Conservation (phyloP, 2,888 invertebrate species). For the Cephus pulcher region DNA sequence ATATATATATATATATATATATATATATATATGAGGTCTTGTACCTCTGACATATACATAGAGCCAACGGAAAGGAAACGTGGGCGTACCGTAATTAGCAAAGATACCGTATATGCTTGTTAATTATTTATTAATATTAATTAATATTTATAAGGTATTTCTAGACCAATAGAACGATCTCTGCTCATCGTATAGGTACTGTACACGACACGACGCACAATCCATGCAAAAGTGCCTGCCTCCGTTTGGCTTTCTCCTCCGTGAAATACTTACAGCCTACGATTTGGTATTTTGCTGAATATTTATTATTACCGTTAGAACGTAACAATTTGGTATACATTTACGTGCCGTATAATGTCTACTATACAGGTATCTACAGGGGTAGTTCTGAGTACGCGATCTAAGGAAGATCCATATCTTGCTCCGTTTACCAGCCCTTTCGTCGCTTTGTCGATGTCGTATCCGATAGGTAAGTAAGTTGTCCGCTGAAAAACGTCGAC, state of each 20-base stretch:
- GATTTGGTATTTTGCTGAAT: conserved; percentile 36
- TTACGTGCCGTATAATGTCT: conserved; percentile 52
- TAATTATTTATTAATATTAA: conserved; percentile 52
- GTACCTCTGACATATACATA: neutral
- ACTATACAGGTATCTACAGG: conserved; percentile 66
- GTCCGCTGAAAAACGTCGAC: conserved; percentile 10
- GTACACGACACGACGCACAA: conserved; percentile 48
- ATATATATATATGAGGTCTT: neutral
- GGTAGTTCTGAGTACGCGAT: conserved; percentile 56
- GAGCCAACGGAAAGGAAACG: neutral
- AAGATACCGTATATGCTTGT: conserved; percentile 47
- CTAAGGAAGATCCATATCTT: conserved; percentile 26
- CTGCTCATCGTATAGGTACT: conserved; percentile 47
- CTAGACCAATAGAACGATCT: conserved; percentile 52
- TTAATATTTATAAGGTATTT: conserved; percentile 59
- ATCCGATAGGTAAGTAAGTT: neutral
- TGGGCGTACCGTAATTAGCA: neutral
- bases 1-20: neutral
- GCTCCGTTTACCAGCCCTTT: neutral
- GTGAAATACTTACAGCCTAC: conserved; percentile 40
- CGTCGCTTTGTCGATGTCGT: neutral
- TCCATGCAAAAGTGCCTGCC: neutral
- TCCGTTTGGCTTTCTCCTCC: conserved; percentile 8
- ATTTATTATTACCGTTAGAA: conserved; percentile 55
- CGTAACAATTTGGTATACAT: conserved; percentile 60